A percentile compares a stretch with the other conserved stretches of the same genome.
Conservation (phyloP, 2,113 vertebrate species). For the Cololabis saira region DNA sequence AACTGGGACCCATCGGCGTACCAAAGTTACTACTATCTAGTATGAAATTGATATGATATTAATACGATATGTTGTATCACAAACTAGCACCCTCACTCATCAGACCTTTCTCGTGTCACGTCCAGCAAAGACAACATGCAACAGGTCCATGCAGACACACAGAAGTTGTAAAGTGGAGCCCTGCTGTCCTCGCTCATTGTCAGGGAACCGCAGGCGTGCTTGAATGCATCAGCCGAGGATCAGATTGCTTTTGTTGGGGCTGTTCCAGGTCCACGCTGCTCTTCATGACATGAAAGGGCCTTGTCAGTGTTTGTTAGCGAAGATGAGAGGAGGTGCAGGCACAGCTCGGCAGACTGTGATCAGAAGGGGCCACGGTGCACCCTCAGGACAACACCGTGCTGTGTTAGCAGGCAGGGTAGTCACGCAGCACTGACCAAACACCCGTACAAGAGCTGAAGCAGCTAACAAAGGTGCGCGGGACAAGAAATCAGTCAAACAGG, state of each 20-base stretch:
- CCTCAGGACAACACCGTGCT: conserved; percentile 67
- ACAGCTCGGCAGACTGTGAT: conserved; percentile 62
- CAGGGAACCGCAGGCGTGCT: conserved; percentile 51
- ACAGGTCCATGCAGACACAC: conserved; percentile 57
- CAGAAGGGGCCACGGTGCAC: conserved; percentile 50
- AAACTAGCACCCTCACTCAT: conserved; percentile 7
- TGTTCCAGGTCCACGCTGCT: conserved; percentile 67
- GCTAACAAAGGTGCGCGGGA: background rate
- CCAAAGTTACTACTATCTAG: conserved; percentile 4
- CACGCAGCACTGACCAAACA: conserved; percentile 64
- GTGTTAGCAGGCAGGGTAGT: conserved; percentile 69
- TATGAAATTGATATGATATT: background rate
- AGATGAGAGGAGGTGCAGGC: conserved; percentile 62
- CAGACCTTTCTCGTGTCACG: conserved; percentile 38
- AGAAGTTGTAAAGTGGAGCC: conserved; percentile 56
- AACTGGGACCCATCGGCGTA: background rate
- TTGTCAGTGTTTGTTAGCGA: conserved; percentile 77
- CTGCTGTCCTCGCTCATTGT: conserved; percentile 67
- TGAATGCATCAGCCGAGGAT: conserved; percentile 71
- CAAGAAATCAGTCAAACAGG: conserved; percentile 4
- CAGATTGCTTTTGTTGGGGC: conserved; percentile 79
- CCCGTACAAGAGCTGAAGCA: conserved; percentile 19
- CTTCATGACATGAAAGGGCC: conserved; percentile 72
- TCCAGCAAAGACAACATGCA: conserved; percentile 34
- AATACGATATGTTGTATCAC: background rate